phyloP scores from a whole-genome alignment of 2,113 vertebrate species.

The Vidua macroura region DNA sequence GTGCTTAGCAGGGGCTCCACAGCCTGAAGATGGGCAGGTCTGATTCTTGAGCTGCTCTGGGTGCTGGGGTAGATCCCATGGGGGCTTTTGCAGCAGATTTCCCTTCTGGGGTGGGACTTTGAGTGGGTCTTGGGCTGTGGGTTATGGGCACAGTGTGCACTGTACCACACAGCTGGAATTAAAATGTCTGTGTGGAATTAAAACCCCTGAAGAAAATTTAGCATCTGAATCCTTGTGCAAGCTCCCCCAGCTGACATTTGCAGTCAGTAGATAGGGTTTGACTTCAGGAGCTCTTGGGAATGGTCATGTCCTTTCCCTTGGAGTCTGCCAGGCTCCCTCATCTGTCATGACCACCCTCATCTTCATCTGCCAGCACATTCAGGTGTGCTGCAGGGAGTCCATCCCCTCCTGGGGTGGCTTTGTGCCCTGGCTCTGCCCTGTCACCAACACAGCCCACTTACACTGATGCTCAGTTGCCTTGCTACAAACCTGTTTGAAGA shows the following conservation, averaged over 20 bases:
- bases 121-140: not conserved
- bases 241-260: not conserved
- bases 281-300: not conserved
- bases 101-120: not conserved
- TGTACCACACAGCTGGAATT: not conserved
- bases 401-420: not conserved
- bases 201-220: not conserved
- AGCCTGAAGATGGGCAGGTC: not conserved
- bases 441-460: not conserved
- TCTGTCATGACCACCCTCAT: no score
- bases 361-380: not conserved
- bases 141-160: not conserved
- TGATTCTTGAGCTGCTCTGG: not conserved
- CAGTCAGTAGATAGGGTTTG: not conserved
- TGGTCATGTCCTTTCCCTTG: not conserved
- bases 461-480: not conserved
- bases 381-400: not conserved
- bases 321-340: not conserved
- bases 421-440: not conserved
- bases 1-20: not conserved
- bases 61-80: not conserved
- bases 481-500: fast-evolving
- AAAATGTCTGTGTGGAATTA: not conserved
- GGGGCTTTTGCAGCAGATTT: not conserved
- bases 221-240: not conserved